Evolutionary conservation across 2,888 invertebrate genomes (phyloP).

Genomic region (Polydrusus cervinus): DNA sequence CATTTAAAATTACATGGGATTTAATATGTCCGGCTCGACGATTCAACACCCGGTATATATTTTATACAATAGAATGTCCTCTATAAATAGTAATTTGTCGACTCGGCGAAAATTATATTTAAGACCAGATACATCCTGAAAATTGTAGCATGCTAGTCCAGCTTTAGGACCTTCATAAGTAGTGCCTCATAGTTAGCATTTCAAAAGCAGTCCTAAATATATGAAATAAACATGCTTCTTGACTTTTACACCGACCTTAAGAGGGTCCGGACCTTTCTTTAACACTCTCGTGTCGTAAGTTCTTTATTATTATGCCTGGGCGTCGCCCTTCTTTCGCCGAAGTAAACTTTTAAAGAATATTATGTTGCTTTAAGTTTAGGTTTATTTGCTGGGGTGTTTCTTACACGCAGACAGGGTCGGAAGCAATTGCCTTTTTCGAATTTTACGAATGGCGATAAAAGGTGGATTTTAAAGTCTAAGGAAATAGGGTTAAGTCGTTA

Average conservation of each 20-base stretch:
- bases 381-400: slow-evolving; percentile 48
- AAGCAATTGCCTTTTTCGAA: slow-evolving; percentile 15
- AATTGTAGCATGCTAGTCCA: too few relatives aligned
- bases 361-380: slow-evolving; percentile 50
- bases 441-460: slow-evolving; percentile 8
- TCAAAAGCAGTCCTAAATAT: slow-evolving; percentile 13
- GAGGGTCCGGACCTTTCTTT: slow-evolving; percentile 28
- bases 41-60: too few relatives aligned
- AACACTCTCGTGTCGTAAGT: slow-evolving; percentile 48
- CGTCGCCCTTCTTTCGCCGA: slow-evolving; percentile 42
- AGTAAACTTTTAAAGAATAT: slow-evolving; percentile 44
- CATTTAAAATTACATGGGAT: too few relatives aligned
- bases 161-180: too few relatives aligned
- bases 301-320: slow-evolving; percentile 57
- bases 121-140: too few relatives aligned
- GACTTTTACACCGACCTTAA: slow-evolving; percentile 15
- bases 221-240: slow-evolving; percentile 18
- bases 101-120: too few relatives aligned
- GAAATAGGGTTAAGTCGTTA: slow-evolving; percentile 1
- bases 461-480: slow-evolving; percentile 13
- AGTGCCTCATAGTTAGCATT: background rate
- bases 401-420: background rate
- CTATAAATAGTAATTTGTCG: too few relatives aligned
- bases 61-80: too few relatives aligned
- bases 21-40: too few relatives aligned